Percentiles rank a stretch among this genome's conserved stretches.
phyloP scores from a whole-genome alignment of 2,113 vertebrate species.

The Tragelaphus imberbis region DNA sequence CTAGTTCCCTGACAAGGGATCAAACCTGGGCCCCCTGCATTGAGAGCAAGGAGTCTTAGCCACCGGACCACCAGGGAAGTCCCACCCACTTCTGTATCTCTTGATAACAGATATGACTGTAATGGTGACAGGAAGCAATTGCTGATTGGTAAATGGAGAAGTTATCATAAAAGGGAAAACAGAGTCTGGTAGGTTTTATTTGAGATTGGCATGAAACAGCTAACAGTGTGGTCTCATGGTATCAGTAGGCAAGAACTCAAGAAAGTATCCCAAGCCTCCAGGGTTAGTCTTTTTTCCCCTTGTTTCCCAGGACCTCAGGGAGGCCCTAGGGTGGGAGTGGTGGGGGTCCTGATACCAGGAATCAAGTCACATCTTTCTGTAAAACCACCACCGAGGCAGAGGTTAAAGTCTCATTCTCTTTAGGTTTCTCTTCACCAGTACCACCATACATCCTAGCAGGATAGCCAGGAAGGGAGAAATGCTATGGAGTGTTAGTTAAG shows the following conservation, averaged over 20 bases:
- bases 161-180: neutral
- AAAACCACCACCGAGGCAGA: neutral
- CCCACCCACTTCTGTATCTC: neutral
- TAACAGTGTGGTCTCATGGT: neutral
- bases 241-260: neutral
- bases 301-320: neutral
- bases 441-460: neutral
- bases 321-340: neutral
- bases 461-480: neutral
- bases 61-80: neutral
- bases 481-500: neutral
- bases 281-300: neutral
- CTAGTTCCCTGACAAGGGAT: neutral
- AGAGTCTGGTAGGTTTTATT: neutral
- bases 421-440: neutral
- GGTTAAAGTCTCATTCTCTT: neutral
- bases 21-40: neutral
- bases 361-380: neutral
- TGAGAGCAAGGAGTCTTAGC: neutral
- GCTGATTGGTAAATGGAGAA: neutral
- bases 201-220: neutral
- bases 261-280: neutral
- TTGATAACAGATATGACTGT: neutral
- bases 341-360: neutral
- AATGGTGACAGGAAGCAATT: neutral